phyloP scores from a whole-genome alignment of 1,140 invertebrate genomes.

The Hestina assimilis region DNA sequence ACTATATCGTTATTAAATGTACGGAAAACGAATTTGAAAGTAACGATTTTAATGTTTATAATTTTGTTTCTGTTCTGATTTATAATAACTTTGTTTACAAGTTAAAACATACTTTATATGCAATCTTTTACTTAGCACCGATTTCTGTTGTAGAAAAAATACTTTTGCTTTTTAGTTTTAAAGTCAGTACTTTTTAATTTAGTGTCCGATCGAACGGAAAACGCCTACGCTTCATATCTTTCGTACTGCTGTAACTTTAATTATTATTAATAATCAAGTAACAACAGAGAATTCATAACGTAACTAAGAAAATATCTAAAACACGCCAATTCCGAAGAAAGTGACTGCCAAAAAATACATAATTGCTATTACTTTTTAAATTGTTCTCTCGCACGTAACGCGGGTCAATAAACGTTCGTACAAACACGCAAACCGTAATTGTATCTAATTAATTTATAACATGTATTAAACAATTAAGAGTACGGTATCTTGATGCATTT shows the following conservation, averaged over 20 bases:
- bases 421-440: constrained; percentile 69
- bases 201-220: no score
- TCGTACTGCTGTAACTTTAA: not conserved
- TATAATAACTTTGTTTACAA: no score
- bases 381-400: constrained; percentile 53
- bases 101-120: no score
- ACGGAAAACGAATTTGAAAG: constrained; percentile 13
- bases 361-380: constrained; percentile 58
- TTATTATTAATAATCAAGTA: not conserved
- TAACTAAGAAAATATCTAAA: constrained; percentile 24
- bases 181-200: no score
- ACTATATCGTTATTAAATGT: constrained; percentile 33
- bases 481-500: constrained; percentile 71
- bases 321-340: constrained; percentile 40
- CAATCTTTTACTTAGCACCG: no score
- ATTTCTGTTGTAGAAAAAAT: no score
- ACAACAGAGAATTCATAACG: constrained; percentile 8
- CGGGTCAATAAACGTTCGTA: constrained; percentile 51
- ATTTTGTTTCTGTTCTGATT: no score
- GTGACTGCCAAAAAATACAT: constrained; percentile 48
- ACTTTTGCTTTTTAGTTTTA: no score
- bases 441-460: constrained; percentile 77
- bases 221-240: no score
- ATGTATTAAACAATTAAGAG: constrained; percentile 76
- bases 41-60: not conserved